These are phyloP conservation scores for Halcyon senegalensis DNA, from an alignment of 2,113 vertebrate species.

Conservation along the genomic window DNA sequence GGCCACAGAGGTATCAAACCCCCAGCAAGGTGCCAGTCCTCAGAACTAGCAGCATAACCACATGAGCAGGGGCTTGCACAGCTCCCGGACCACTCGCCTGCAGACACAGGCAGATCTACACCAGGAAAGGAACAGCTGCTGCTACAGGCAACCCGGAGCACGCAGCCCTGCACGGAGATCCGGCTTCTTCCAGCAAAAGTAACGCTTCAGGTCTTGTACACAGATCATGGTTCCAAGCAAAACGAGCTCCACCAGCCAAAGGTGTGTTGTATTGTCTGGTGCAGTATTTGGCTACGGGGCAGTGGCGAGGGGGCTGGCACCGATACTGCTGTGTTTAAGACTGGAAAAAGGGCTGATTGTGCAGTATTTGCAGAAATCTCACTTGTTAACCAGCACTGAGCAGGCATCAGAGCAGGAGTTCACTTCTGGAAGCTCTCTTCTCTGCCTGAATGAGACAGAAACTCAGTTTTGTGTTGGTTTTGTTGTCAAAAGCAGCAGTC, in stretches of 20 bases:
- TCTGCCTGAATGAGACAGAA: background rate
- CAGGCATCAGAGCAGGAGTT: background rate
- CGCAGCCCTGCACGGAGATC: background rate
- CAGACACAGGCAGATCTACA: background rate
- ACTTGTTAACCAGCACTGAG: accelerated
- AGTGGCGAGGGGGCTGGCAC: background rate
- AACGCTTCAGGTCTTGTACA: background rate
- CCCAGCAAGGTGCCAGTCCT: background rate
- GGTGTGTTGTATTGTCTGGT: too few species aligned
- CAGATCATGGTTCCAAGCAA: background rate
- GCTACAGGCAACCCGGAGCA: background rate
- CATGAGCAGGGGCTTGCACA: background rate
- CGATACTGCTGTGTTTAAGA: accelerated
- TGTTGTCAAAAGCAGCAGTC: background rate
- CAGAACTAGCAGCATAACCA: background rate
- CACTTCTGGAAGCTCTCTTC: background rate
- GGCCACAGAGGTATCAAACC: background rate
- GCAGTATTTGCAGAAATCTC: background rate
- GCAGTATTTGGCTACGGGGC: too few species aligned
- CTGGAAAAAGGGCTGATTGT: background rate
- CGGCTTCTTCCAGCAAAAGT: background rate
- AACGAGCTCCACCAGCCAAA: background rate
- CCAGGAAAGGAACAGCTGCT: background rate
- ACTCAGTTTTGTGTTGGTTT: background rate
- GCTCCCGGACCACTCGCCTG: background rate